Base-by-base conservation (phyloP, 2,113 vertebrate species). In the Apistogramma diplotaenia region DNA sequence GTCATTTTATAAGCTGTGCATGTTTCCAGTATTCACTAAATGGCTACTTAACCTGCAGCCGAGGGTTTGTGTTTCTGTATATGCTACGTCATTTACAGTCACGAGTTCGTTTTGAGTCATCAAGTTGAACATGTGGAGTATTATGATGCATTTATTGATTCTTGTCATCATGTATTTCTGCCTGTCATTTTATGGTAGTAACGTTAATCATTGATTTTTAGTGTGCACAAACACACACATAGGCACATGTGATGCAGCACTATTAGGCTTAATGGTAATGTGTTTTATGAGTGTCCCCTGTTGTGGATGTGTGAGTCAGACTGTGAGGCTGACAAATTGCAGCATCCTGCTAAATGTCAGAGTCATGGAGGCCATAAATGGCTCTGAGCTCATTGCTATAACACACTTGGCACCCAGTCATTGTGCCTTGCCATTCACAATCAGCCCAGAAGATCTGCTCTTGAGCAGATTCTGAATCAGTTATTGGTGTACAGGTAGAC, bases 331-430 rank as follows among this genome's bases (percentile, higher is more conserved):
- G 90, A 92, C 88, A 87, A 91, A 93, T 93, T 89, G 79, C 88
- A 86, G 88, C 89, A 84, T 92, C 85, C 84, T 89, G 84, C 82
- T 85, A 92, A 94, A 94, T 93, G 86, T 90, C 89, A 89, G 82
- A 89, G 73, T 89, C 89, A 87, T 31, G 83, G 85, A 86, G 90
- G 89, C 90, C 88, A 83, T 82, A 91, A 92, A 90, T 88, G 86
- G 83, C 87, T 87, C 25, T 84, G 89, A 88, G 90, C 91, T 88
- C 88, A 87, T 89, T 65, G 87, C 84, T 3, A 60, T 90, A 89
- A 92, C 88, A 92, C 87, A 93, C 81, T 92, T 90, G 86, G 89
- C 86, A 90, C 79, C 35, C 46, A 73, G 70, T 89, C 76, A 83
- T 87, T 70, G 15, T 61, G 79, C 25, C 78, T 71, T 61, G 77